phyloP scores from a whole-genome alignment of 1,140 invertebrate genomes.

The Heliconius hewitsoni region DNA sequence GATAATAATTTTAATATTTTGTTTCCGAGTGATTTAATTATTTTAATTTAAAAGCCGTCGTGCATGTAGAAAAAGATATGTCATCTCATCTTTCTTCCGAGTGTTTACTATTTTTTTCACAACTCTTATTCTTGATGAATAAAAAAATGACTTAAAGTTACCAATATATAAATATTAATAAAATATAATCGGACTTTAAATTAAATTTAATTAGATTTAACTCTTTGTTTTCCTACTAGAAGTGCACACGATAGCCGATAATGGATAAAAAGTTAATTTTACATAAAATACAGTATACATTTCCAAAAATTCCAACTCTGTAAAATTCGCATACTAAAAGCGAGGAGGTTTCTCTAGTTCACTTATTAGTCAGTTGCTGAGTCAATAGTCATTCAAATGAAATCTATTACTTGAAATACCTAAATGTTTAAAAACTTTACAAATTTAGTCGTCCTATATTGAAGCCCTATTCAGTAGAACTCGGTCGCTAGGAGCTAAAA shows the following conservation, averaged over 20 bases:
- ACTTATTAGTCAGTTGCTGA: background rate
- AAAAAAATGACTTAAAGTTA: background rate
- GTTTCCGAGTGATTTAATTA: background rate
- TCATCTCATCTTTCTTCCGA: background rate
- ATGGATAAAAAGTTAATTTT: constrained; percentile 9
- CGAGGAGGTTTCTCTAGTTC: background rate
- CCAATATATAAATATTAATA: background rate
- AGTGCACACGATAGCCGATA: constrained; percentile 8
- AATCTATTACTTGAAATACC: background rate
- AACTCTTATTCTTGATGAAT: background rate
- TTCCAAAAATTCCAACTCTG: constrained; percentile 3
- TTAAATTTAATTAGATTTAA: background rate
- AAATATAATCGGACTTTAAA: background rate
- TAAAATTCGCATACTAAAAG: constrained; percentile 8
- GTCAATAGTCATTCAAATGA: background rate
- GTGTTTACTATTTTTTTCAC: background rate
- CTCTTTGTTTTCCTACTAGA: background rate
- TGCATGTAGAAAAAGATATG: constrained; percentile 1
- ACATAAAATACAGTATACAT: constrained; percentile 10
- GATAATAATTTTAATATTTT: background rate
- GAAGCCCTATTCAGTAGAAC: no score
- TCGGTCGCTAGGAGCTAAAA: background rate
- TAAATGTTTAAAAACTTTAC: background rate
- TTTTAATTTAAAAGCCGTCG: background rate
- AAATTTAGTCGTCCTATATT: no score